These are phyloP conservation scores for Gallinago media DNA, from an alignment of 2,113 vertebrate genomes.

Conservation along the genomic window DNA sequence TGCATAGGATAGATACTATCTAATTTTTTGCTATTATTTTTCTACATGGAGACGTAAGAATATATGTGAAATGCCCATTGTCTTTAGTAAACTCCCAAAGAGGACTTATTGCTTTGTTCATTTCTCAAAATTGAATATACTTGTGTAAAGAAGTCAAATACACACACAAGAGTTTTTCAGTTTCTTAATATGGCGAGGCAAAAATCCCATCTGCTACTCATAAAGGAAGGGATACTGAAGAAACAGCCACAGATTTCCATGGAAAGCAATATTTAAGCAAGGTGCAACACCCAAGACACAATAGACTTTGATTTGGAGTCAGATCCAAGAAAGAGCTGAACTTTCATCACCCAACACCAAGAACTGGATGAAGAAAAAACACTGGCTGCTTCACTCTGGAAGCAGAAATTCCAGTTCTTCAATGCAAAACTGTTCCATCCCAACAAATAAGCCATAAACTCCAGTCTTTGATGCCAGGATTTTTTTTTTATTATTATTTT, in stretches of 20 bases:
- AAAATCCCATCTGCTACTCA: not conserved
- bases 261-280: not conserved
- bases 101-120: not conserved
- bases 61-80: not conserved
- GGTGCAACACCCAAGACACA: not conserved
- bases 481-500: not conserved
- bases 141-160: not conserved
- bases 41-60: not conserved
- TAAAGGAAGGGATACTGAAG: not conserved
- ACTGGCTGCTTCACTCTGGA: not conserved
- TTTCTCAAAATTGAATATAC: not conserved
- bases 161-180: accelerated
- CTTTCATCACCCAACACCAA: not conserved
- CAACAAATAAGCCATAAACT: not conserved
- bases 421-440: not conserved
- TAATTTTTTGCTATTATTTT: not conserved
- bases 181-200: not conserved
- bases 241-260: not conserved
- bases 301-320: not conserved
- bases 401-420: not conserved
- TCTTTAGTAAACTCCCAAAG: not conserved
- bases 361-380: accelerated
- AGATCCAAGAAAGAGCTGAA: not conserved
- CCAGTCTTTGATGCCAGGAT: accelerated
- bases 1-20: not conserved